Evolutionary conservation across 2,888 invertebrate species (phyloP).

Genomic region (Nymphalis c-album): DNA sequence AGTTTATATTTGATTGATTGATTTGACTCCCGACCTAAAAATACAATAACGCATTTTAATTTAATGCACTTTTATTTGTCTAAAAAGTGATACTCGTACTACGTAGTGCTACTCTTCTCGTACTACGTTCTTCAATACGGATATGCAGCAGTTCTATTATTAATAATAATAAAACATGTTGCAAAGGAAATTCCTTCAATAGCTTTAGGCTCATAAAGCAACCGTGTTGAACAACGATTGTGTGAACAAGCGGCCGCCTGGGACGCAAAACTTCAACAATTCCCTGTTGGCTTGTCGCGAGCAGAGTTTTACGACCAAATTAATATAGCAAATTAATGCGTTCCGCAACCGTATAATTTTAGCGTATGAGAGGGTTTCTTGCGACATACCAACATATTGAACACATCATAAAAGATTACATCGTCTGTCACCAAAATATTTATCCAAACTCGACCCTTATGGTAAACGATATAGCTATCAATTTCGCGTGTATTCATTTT

Average conservation of each 20-base stretch:
- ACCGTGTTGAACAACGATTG: slow-evolving; percentile 63
- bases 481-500: slow-evolving; percentile 22
- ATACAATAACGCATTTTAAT: too few species aligned
- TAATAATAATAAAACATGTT: slow-evolving; percentile 66
- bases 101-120: too few species aligned
- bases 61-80: too few species aligned
- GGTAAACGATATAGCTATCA: neutral
- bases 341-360: slow-evolving; percentile 78
- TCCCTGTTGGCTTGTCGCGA: slow-evolving; percentile 76
- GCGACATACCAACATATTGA: slow-evolving; percentile 58
- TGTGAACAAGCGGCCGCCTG: slow-evolving; percentile 76
- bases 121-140: too few species aligned
- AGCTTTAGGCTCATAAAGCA: slow-evolving; percentile 64
- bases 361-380: slow-evolving; percentile 71
- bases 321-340: slow-evolving; percentile 83
- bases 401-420: slow-evolving; percentile 34
- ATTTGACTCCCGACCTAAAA: too few species aligned
- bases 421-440: slow-evolving; percentile 9
- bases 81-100: too few species aligned
- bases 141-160: slow-evolving; percentile 54
- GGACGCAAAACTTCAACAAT: slow-evolving; percentile 76
- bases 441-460: slow-evolving; percentile 25
- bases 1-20: too few species aligned
- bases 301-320: slow-evolving; percentile 82
- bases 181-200: slow-evolving; percentile 65